Base-by-base conservation (phyloP, 2,113 vertebrate genomes). In the Argyrosomus japonicus region DNA sequence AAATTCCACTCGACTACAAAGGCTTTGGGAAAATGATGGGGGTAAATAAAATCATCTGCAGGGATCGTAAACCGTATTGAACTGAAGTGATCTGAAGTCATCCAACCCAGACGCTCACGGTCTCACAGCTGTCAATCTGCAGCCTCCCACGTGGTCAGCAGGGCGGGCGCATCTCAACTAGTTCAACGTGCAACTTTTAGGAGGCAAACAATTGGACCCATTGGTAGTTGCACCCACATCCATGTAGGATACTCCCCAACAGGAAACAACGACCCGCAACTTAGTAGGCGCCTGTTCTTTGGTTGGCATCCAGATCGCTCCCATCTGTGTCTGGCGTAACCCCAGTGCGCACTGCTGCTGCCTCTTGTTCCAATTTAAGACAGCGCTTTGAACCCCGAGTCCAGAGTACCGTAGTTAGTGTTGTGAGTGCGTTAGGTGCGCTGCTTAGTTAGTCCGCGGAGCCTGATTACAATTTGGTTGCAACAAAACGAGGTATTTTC, bases 71-170 rank as follows among this genome's bases (percentile, higher is more conserved):
- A 14, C 45, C 12, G 2, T 5, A 15, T 5, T 57, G 50, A 36
- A 0, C 61, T 25, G 4, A 27, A 6, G 15, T 32, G 3, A 40
- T 19, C 60, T 56, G 32, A 54, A 45, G 13, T n/a, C 18, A 9
- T 6, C 48, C 45, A 1, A 32, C 13, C 11, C 53, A 1, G 76
- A 11, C 61, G 23, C 19, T 54, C 40, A 1, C 25, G 0, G n/a
- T 47, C 25, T 58, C 14, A 2, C 81, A 82, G 82, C 86, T 92
- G 87, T 90, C 90, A 90, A 70, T 88, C 89, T 27, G 75, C 74
- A 58, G 79, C 75, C 76, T 78, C 92, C 92, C 94, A 94, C 93
- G 94, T 95, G 94, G 92, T 93, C 43, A 57, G 85, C 84, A 79
- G 94, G 93, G 94, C 93, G 93, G 94, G 92, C 74, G 88, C 89